A percentile compares a stretch with the other conserved stretches of the same genome.
phyloP scores from a whole-genome alignment of 2,797 vertebrate genomes.

The Sitta carolinensis region DNA sequence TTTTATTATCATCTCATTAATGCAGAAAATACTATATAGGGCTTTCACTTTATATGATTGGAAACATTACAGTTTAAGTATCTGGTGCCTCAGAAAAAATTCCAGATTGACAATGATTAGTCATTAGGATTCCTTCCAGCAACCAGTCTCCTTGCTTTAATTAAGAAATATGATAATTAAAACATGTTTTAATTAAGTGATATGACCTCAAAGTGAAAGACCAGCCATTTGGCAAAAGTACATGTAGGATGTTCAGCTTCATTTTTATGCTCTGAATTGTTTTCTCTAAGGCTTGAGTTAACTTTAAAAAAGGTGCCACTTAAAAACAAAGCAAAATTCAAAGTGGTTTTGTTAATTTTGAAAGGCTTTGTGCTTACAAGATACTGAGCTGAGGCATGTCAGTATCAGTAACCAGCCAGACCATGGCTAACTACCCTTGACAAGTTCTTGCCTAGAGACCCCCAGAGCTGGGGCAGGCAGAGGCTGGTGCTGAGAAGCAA shows the following conservation, averaged over 20 bases:
- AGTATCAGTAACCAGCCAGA: neutral
- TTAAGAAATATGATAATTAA: constrained; percentile 46
- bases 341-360: neutral
- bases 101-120: constrained; percentile 48
- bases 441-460: neutral
- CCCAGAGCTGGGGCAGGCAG: neutral
- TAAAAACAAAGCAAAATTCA: neutral
- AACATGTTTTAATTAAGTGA: constrained; percentile 30
- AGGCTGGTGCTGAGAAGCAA: neutral
- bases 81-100: neutral
- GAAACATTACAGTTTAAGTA: constrained; percentile 6
- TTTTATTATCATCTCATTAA: constrained; percentile 43
- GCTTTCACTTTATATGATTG: constrained; percentile 1
- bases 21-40: neutral
- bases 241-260: neutral
- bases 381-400: neutral
- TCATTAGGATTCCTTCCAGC: constrained; percentile 48
- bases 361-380: neutral
- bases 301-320: neutral
- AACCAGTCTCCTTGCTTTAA: constrained; percentile 27
- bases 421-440: neutral
- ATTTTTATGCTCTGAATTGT: neutral
- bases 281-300: neutral
- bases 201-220: neutral
- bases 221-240: neutral